A percentile compares a stretch with the other conserved stretches of the same genome.
Evolutionary conservation across 2,113 vertebrate species (phyloP).

Genomic region (Boulengeromyrus knoepffleri): DNA sequence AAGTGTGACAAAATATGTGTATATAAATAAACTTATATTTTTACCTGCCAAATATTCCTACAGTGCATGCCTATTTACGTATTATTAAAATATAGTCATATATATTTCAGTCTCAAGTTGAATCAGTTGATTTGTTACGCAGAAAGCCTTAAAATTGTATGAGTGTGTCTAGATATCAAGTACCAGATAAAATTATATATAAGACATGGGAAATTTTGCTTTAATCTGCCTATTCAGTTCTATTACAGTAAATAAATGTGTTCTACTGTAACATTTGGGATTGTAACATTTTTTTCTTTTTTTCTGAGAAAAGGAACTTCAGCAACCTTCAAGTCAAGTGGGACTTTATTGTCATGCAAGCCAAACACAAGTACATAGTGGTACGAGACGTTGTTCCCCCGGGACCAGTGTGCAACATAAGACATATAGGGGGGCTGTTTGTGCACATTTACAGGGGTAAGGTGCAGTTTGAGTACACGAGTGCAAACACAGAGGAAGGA

Average conservation of each 20-base stretch:
- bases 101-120: neutral
- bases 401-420: no score
- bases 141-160: neutral
- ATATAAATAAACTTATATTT: conserved; percentile 8
- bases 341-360: no score
- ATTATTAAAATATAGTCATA: neutral
- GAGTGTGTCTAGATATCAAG: neutral
- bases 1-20: neutral
- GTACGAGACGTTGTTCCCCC: no score
- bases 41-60: neutral
- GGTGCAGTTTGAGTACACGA: no score
- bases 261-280: neutral
- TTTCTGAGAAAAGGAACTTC: neutral
- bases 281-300: neutral
- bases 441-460: no score
- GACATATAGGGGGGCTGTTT: no score
- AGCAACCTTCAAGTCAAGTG: neutral
- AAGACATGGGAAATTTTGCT: neutral
- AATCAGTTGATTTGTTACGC: neutral
- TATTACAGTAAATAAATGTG: conserved; percentile 7
- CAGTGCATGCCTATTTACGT: neutral
- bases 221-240: neutral
- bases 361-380: no score
- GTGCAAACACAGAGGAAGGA: no score
- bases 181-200: neutral